A percentile compares a stretch with the other conserved stretches of the same genome.
phyloP scores from a whole-genome alignment of 2,113 vertebrate genomes.

The Scartelaos histophorus region DNA sequence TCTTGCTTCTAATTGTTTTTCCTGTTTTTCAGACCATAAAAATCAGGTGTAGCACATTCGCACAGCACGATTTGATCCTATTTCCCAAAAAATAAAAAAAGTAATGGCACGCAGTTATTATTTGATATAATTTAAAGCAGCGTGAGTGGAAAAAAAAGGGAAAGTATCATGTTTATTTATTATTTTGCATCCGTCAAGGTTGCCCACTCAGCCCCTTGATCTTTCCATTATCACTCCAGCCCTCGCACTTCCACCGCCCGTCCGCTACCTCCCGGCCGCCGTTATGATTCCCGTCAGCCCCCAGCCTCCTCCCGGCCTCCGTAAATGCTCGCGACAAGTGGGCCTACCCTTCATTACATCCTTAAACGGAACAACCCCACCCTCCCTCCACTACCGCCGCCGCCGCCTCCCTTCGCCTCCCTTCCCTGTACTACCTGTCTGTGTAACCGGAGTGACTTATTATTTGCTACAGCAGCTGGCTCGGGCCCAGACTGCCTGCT shows the following conservation, averaged over 20 bases:
- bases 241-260: neutral
- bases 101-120: too few relatives aligned
- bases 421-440: slow-evolving; percentile 17
- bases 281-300: slow-evolving; percentile 9
- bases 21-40: too few relatives aligned
- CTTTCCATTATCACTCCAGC: neutral
- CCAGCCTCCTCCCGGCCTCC: neutral
- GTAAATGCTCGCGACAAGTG: slow-evolving; percentile 7
- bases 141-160: too few relatives aligned
- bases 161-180: neutral
- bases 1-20: too few relatives aligned
- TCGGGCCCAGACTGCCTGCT: slow-evolving; percentile 50
- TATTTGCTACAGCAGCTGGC: slow-evolving; percentile 62
- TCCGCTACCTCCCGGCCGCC: slow-evolving; percentile 13
- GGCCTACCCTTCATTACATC: slow-evolving; percentile 12
- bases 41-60: too few relatives aligned
- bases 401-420: neutral
- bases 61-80: too few relatives aligned
- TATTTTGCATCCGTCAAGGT: neutral
- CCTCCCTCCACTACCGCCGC: neutral
- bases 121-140: too few relatives aligned
- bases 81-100: too few relatives aligned
- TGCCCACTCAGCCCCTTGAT: neutral
- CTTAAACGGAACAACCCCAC: slow-evolving; percentile 9
- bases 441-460: slow-evolving; percentile 29